Percentiles rank a stretch among this genome's conserved stretches.
phyloP scores from a whole-genome alignment of 1,140 invertebrate species.

The Neodiprion lecontei region DNA sequence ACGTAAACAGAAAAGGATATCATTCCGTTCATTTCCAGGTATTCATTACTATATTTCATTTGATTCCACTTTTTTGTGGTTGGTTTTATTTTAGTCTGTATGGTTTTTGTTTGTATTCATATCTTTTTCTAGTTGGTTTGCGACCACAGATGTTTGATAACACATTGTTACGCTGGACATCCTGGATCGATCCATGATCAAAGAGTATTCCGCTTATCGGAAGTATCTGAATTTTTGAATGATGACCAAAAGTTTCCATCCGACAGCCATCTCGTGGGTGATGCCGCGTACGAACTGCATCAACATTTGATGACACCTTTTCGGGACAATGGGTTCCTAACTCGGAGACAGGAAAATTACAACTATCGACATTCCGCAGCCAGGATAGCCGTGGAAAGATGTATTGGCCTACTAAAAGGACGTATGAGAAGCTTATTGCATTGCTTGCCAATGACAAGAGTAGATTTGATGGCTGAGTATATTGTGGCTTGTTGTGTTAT shows the following conservation, averaged over 20 bases:
- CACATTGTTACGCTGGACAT: not conserved
- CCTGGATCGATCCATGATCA: conserved; percentile 3
- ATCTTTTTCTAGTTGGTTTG: not conserved
- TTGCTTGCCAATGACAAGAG: conserved; percentile 11
- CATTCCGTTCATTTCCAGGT: conserved; percentile 27
- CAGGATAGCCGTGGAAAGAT: conserved; percentile 23
- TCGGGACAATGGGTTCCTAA: conserved; percentile 23
- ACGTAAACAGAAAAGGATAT: conserved; percentile 36
- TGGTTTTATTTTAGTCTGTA: too few species aligned
- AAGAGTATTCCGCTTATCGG: not conserved
- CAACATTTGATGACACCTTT: conserved; percentile 21
- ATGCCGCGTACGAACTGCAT: conserved; percentile 16
- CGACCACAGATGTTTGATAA: not conserved
- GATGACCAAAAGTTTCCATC: not conserved
- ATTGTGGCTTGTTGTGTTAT: conserved; percentile 26
- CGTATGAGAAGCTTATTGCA: conserved; percentile 24
- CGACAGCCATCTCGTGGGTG: not conserved
- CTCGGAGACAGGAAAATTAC: conserved; percentile 20
- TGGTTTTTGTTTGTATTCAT: not conserved
- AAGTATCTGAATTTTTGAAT: not conserved
- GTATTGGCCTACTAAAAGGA: conserved; percentile 23
- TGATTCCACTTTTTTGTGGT: too few species aligned
- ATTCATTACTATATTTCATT: not conserved
- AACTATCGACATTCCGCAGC: conserved; percentile 19
- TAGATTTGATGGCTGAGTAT: conserved; percentile 10